Percentiles rank a stretch among this genome's conserved stretches.
Conservation (phyloP, 2,888 invertebrate species). For the Drosophila falleni region DNA sequence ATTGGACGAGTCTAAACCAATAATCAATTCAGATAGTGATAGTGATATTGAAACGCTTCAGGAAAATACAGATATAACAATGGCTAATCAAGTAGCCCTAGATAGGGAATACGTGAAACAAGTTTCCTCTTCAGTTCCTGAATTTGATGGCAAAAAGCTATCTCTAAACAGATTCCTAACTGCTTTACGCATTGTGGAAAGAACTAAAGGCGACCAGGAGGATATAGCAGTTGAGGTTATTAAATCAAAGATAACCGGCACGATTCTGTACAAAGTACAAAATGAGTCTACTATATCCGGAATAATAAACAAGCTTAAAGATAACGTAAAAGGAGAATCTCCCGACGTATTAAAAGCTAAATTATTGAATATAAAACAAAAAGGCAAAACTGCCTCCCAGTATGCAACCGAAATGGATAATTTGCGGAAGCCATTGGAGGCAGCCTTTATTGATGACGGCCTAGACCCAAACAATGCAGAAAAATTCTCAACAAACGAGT, state of each 20-base stretch:
- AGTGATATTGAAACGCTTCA: background rate
- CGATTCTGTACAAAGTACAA: constrained; percentile 1
- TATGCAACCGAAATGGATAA: too few species aligned
- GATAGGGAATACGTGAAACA: constrained; percentile 4
- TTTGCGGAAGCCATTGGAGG: too few species aligned
- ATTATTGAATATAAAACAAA: too few species aligned
- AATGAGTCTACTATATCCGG: constrained; percentile 2
- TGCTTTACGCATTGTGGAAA: background rate
- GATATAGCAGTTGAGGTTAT: constrained; percentile 16
- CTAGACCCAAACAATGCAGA: too few species aligned
- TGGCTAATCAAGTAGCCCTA: background rate
- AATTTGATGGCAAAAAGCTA: constrained; percentile 25
- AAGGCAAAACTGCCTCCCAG: too few species aligned
- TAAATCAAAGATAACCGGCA: background rate
- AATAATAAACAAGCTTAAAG: constrained; percentile 9
- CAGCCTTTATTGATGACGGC: too few species aligned
- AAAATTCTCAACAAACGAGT: too few species aligned
- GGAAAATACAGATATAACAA: background rate
- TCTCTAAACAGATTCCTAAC: constrained; percentile 5
- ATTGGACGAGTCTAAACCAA: too few species aligned
- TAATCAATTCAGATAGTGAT: too few species aligned
- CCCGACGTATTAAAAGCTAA: background rate
- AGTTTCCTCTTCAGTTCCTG: constrained; percentile 4
- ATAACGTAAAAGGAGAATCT: constrained; percentile 9
- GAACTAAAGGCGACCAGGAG: constrained; percentile 14